Evolutionary conservation across 2,888 invertebrate species (phyloP), one percentile per base, ranked within the genome.

Genomic region (Erynnis tages): DNA sequence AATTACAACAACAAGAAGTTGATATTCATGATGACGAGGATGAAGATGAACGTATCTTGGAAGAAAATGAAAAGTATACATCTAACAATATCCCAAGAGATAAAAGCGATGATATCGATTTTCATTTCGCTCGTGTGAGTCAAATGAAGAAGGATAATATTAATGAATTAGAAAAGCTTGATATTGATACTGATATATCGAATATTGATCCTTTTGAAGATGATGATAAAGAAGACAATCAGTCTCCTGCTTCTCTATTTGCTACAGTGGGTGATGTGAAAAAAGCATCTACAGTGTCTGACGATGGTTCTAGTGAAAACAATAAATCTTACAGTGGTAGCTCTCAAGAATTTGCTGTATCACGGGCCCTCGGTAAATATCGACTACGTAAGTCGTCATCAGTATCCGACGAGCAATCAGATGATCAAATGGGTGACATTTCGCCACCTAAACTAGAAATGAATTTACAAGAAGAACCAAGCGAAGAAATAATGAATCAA

Each of bases 261-360:
- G 92, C 94, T 3, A 95, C 95, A 0, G 91, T 95, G 1, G 95
- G 95, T 13, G 95, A 95, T 57, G 91, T 92, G 0, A 94, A 94
- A 80, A 91, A 92, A 61, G 90, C 91, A 35, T 88, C 91, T 0
- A 88, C 85, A 17, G 86, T 90, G 21, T 91, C 92, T 14, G 93
- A 93, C 60, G 93, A 93, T 69, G 77, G 77, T 14, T 86, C 90
- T 13, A 91, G 84, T 59, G 91, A 92, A 57, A 91, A 84, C 40
- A 87, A 81, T 56, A 88, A 88, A 60, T 83, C 89, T 1, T 91
- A 91, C 52, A 90, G 92, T 55, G 93, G 93, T 13, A 92, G 94
- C 10, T 93, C 94, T 6, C 94, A 95, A 91, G 96, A 96, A 72
- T 96, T 96, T 77, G 95, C 95, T 0, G 96, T 95, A 0, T 95